phyloP scores from a whole-genome alignment of 2,888 invertebrate species.

The Ditylenchus weischeri region DNA sequence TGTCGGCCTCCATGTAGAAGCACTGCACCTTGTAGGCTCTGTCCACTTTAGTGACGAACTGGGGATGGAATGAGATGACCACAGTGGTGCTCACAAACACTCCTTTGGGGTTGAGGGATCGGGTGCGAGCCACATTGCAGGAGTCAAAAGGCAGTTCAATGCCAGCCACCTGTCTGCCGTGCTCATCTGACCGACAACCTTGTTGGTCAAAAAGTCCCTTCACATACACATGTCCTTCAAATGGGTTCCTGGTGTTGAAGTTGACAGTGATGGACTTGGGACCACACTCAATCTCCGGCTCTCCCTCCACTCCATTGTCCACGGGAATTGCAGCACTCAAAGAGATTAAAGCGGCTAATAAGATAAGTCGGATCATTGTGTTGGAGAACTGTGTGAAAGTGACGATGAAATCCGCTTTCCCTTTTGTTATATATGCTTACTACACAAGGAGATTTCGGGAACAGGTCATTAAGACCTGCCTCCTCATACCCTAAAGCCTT shows the following conservation, averaged over 20 bases:
- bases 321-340: constrained; percentile 49
- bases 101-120: constrained; percentile 57
- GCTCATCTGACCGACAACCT: constrained; percentile 54
- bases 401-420: constrained; percentile 12
- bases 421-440: constrained; percentile 8
- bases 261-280: constrained; percentile 57
- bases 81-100: constrained; percentile 58
- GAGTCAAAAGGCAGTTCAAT: constrained; percentile 58
- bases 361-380: constrained; percentile 12
- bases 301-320: constrained; percentile 57
- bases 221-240: constrained; percentile 53
- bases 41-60: constrained; percentile 57
- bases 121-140: constrained; percentile 57
- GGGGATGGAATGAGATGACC: constrained; percentile 59
- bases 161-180: constrained; percentile 55
- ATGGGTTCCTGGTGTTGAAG: constrained; percentile 57
- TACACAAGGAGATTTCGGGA: constrained; percentile 6
- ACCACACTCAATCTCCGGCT: constrained; percentile 59
- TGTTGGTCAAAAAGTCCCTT: constrained; percentile 56
- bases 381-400: constrained; percentile 5
- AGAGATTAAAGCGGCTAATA: constrained; percentile 21
- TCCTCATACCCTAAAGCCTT: background rate
- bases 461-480: constrained; percentile 5
- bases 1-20: constrained; percentile 59
- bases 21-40: constrained; percentile 58